phyloP scores from a whole-genome alignment of 2,797 vertebrate species.

The Lepilemur septentrionalis region DNA sequence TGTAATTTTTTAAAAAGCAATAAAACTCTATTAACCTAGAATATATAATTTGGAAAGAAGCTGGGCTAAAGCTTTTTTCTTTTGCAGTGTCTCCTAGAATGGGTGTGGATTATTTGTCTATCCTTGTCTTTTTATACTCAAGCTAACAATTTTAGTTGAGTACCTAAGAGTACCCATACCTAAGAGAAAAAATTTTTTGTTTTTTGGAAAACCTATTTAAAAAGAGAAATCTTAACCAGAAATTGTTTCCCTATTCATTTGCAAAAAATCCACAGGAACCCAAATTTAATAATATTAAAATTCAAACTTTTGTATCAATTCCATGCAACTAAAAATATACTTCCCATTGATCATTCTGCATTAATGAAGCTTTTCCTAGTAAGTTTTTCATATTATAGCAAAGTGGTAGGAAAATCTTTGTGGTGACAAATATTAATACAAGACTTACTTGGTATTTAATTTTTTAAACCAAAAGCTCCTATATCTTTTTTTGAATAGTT shows the following conservation, averaged over 20 bases:
- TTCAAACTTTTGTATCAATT: slow-evolving; percentile 3
- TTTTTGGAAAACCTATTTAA: slow-evolving; percentile 26
- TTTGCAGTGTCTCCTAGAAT: slow-evolving; percentile 30
- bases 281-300: background rate
- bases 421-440: background rate
- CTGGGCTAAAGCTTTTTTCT: slow-evolving; percentile 18
- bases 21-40: slow-evolving; percentile 10
- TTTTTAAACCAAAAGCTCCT: background rate
- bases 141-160: background rate
- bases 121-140: slow-evolving; percentile 39
- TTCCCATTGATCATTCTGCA: background rate
- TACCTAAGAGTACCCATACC: background rate
- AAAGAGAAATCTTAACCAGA: slow-evolving; percentile 13
- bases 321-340: background rate
- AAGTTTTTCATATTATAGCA: slow-evolving; percentile 13
- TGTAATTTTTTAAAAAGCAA: slow-evolving; percentile 22
- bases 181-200: slow-evolving; percentile 14
- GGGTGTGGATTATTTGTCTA: background rate
- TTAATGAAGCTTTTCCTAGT: slow-evolving; percentile 19
- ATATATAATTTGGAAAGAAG: slow-evolving; percentile 53
- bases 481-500: slow-evolving; percentile 11
- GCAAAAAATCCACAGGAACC: slow-evolving; percentile 11
- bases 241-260: slow-evolving; percentile 30
- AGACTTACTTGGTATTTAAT: background rate
- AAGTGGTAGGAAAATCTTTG: background rate